Base-by-base conservation (phyloP, 2,888 invertebrate genomes). In the Hemistola chrysoprasaria region DNA sequence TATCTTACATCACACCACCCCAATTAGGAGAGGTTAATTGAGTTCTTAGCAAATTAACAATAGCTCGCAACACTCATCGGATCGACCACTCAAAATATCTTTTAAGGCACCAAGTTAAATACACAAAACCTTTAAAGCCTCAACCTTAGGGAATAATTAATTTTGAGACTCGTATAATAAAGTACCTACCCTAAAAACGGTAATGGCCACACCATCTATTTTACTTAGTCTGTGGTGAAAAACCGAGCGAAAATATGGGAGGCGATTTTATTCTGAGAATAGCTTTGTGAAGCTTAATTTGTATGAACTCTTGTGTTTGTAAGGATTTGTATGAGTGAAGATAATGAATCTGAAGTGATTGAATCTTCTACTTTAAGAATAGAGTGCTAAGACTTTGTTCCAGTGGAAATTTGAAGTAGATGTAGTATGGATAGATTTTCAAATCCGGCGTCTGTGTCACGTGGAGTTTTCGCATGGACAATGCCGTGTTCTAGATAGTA, bases 101-200 rank as follows among this genome's bases (percentile, higher is more conserved):
- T 16, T 16, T 2, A 16, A 16, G 16, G 4, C 16, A 26, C 26
- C 43, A 47, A 46, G 39, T 43, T 42, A 50, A 50, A 47, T 46
- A 50, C 50, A 50, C 46, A 50, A 48, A 39, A 38, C 38, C 30
- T 34, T 44, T 36, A 40, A 53, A 40, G 42, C 30, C 36, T 43
- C 33, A 16, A 16, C 35, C 43, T 38, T 44, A 39, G 43, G 47
- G 47, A 49, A 51, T 54, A 54, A 54, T 54, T 54, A 54, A 54
- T 54, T 51, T 51, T 49, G 47, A 51, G 49, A 39, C 51, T 49
- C 41, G 45, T 47, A 51, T 51, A 54, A 51, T 54, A 51, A 54
- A 54, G 51, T 49, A 45, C 39, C 32, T 41, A 45, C 45, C 51
- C 44, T 41, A 54, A 54, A 54, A 54, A 50, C 54, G 41, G 49